These are phyloP conservation scores for Acanthaster planci DNA, from an alignment of 35 echinoderm and acorn worm genomes.

Conservation along the genomic window DNA sequence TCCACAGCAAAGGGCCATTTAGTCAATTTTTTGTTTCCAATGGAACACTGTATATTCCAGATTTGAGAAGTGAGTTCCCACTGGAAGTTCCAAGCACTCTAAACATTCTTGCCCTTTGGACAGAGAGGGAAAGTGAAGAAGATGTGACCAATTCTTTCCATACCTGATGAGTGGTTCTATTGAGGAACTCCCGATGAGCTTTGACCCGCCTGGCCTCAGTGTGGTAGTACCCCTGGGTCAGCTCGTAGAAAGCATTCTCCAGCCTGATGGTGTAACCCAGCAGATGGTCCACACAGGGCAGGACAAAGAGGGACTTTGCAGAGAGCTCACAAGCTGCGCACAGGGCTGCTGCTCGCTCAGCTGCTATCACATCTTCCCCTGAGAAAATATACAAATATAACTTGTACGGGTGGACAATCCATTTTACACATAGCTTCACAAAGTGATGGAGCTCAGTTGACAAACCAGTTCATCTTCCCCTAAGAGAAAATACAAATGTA, in stretches of 20 bases:
- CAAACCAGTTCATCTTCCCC: too few relatives aligned
- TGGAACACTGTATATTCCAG: too few relatives aligned
- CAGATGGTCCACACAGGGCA: slow-evolving; percentile 93
- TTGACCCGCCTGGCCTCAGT: slow-evolving; percentile 91
- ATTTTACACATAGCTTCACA: too few relatives aligned
- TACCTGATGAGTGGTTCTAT: slow-evolving; percentile 97
- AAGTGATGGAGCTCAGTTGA: too few relatives aligned
- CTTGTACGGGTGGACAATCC: too few relatives aligned
- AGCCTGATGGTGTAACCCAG: slow-evolving; percentile 96
- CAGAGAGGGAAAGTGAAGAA: not conserved
- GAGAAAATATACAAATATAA: not conserved
- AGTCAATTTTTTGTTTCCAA: too few relatives aligned
- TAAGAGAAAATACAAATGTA: too few relatives aligned
- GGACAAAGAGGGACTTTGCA: slow-evolving; percentile 95
- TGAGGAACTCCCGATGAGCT: slow-evolving; percentile 91
- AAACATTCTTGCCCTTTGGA: too few relatives aligned
- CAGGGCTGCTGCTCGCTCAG: slow-evolving; percentile 94
- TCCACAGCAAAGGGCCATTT: too few relatives aligned
- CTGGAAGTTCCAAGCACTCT: too few relatives aligned
- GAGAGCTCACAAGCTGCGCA: slow-evolving; percentile 95
- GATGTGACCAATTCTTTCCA: not conserved
- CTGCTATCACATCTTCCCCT: slow-evolving; percentile 97
- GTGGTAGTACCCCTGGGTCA: slow-evolving; percentile 92
- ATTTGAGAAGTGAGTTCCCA: too few relatives aligned
- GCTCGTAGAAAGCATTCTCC: slow-evolving; percentile 97